phyloP scores from a whole-genome alignment of 2,113 vertebrate genomes.

The Albula glossodonta region DNA sequence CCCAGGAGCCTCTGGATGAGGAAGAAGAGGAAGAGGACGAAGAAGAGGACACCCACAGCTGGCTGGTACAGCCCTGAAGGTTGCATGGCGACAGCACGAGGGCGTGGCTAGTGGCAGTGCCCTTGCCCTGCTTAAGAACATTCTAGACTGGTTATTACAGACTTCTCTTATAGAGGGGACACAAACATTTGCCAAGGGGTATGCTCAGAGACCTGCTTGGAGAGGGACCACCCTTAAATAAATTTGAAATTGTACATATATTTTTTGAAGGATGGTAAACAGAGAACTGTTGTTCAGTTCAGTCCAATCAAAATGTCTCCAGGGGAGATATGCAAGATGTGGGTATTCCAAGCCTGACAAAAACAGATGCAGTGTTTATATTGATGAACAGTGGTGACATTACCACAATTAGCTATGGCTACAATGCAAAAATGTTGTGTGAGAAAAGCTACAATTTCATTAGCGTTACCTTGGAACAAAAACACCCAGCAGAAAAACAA shows the following conservation, averaged over 20 bases:
- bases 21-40: conserved; percentile 71
- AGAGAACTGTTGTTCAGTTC: background rate
- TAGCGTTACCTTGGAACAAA: too few relatives aligned
- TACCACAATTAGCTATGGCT: too few relatives aligned
- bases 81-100: background rate
- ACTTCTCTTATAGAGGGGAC: background rate
- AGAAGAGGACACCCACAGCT: conserved; percentile 51
- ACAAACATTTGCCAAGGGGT: background rate
- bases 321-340: background rate
- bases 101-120: too few relatives aligned
- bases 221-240: too few relatives aligned
- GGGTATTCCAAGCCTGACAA: background rate
- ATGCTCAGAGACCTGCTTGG: too few relatives aligned
- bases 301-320: background rate
- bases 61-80: conserved; percentile 31
- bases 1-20: conserved; percentile 68
- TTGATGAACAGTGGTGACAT: too few relatives aligned
- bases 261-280: background rate
- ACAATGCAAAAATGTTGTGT: too few relatives aligned
- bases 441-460: too few relatives aligned
- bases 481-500: too few relatives aligned
- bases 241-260: background rate
- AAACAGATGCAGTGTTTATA: too few relatives aligned
- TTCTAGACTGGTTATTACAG: background rate
- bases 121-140: background rate